Evolutionary conservation across 2,797 vertebrate species (phyloP).

Genomic region (Saguinus oedipus): DNA sequence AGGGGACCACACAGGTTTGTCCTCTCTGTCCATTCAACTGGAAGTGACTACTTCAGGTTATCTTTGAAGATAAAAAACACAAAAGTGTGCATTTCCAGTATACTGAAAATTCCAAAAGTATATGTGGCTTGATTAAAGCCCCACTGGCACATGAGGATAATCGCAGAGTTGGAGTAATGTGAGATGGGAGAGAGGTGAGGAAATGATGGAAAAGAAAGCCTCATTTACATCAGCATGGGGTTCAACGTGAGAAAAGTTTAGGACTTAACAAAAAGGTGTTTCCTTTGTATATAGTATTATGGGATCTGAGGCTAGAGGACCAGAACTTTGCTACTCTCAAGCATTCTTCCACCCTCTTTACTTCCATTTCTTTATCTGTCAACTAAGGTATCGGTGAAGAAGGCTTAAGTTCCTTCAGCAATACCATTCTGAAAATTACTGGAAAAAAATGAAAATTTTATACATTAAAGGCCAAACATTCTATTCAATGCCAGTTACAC

Average conservation of each 20-base stretch:
- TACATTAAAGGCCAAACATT: conserved; percentile 36
- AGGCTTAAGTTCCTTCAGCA: not conserved
- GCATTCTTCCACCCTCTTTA: not conserved
- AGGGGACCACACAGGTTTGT: not conserved
- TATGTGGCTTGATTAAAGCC: not conserved
- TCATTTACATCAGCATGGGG: not conserved
- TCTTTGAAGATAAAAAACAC: not conserved
- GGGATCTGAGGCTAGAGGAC: not conserved
- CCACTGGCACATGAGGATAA: not conserved
- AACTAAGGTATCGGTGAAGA: not conserved
- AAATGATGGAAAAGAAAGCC: not conserved
- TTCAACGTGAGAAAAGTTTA: not conserved
- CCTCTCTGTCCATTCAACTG: not conserved
- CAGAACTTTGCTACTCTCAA: not conserved
- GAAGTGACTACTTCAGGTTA: not conserved
- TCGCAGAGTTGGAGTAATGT: not conserved
- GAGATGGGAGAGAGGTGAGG: not conserved
- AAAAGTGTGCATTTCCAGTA: not conserved
- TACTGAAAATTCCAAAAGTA: not conserved
- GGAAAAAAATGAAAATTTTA: conserved; percentile 7
- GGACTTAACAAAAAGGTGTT: not conserved
- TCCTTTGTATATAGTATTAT: not conserved
- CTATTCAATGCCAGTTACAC: not conserved
- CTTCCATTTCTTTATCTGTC: not conserved
- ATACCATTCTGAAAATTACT: conserved; percentile 15